Conservation (phyloP, 2,113 vertebrate species). For the Sinocyclocheilus grahami region DNA sequence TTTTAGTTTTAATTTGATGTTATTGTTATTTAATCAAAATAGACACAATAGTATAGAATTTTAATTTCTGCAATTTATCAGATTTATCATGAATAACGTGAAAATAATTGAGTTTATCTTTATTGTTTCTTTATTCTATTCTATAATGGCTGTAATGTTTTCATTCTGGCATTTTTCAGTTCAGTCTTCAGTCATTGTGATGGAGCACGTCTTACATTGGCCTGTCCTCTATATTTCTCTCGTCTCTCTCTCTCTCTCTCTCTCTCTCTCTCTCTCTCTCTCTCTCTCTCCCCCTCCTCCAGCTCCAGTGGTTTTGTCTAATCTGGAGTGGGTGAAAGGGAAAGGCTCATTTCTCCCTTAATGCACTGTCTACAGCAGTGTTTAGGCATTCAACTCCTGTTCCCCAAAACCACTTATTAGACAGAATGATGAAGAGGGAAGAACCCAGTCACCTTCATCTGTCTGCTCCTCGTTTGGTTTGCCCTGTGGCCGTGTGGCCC, state of each 20-base stretch:
- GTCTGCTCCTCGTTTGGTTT: conserved; percentile 24
- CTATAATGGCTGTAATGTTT: neutral
- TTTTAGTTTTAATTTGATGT: too few species aligned
- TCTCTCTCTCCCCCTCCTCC: conserved; percentile 4
- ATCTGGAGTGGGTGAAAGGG: conserved; percentile 1
- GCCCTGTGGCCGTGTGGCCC: neutral
- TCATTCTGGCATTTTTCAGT: neutral
- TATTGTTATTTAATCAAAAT: too few species aligned
- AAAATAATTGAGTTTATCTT: neutral
- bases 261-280: neutral
- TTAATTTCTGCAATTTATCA: neutral
- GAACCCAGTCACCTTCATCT: conserved; percentile 48
- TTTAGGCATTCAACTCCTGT: conserved; percentile 4
- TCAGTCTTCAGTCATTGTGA: neutral
- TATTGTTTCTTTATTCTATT: neutral
- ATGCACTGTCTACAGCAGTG: neutral
- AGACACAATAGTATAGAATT: neutral
- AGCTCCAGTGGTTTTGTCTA: neutral
- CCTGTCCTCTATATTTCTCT: conserved; percentile 19
- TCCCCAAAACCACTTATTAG: neutral
- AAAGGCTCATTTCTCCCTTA: conserved; percentile 7
- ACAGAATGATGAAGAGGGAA: neutral
- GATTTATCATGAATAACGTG: neutral
- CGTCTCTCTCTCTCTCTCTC: neutral
- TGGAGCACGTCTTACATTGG: neutral